Conservation (phyloP, 2,888 invertebrate species). For the Epistrophella euchroma region DNA sequence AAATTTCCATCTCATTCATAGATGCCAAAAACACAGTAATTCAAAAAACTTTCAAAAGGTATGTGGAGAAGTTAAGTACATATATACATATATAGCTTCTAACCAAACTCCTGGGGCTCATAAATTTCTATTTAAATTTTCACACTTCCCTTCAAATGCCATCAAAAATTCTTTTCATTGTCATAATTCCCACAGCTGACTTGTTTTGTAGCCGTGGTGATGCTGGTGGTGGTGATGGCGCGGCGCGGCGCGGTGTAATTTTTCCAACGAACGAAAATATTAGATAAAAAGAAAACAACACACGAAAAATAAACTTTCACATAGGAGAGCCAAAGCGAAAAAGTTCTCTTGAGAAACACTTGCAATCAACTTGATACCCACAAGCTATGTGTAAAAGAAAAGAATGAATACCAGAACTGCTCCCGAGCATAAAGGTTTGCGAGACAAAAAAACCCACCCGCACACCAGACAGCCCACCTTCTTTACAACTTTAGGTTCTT, state of each 20-base stretch:
- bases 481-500: background rate
- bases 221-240: background rate
- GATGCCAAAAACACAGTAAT: conserved; percentile 33
- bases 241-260: conserved; percentile 26
- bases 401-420: conserved; percentile 17
- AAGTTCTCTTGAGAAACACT: conserved; percentile 55
- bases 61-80: too few species aligned
- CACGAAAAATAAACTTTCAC: conserved; percentile 13
- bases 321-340: conserved; percentile 27
- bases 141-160: conserved; percentile 37
- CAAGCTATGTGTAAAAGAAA: conserved; percentile 39
- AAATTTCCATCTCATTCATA: background rate
- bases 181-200: conserved; percentile 31
- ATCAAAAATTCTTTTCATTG: conserved; percentile 33
- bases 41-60: conserved; percentile 22
- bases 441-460: background rate
- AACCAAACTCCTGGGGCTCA: conserved; percentile 41
- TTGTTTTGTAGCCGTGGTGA: background rate
- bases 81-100: background rate
- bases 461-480: conserved; percentile 13
- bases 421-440: background rate
- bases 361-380: conserved; percentile 72
- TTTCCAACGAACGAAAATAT: conserved; percentile 20
- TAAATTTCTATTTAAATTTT: conserved; percentile 55
- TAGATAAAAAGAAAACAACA: conserved; percentile 13